Base-by-base conservation (phyloP, 2,888 invertebrate species). In the Mesorhabditis belari region DNA sequence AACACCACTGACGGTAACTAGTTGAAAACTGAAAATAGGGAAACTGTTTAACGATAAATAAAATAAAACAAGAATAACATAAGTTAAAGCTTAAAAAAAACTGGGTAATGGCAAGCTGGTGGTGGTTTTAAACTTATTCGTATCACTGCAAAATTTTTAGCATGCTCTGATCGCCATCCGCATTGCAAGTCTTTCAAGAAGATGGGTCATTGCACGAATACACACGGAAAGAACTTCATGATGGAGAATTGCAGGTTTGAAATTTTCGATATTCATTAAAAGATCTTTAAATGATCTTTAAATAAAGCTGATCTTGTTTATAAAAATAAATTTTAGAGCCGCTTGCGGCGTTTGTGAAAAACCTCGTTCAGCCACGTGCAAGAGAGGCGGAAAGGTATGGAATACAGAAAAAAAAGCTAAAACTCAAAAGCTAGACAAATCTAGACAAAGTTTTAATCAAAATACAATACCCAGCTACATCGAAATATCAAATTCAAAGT, bases 131-230 rank as follows among this genome's bases (percentile, higher is more conserved):
- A 21, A 19, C 27, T 4, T 51, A 17, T 6, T 29, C 3, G 19
- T 63, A 27, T 19, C 21, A 49, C 17, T 44, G 6, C 49, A 3
- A 44, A 25, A 17, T 35, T 60, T 75, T 60, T 65, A 73, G 74
- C 66, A 44, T 79, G 79, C 63, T n/a, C 66, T 29, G 72, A 79
- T 60, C 68, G 77, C 56, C 79, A 79, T 61, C 65, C 75, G 9
- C 69, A 73, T 27, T 79, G 79, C 64, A 53, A 24, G 4, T 58
- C 61, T 12, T 74, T 69, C 67, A 67, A 66, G 54, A 60, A 64
- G 23, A 61, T 61, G 25, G 66, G 70, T 19, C 71, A 71, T 70
- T 74, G 73, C 61, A 24, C 26, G 25, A 70, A 70, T n/a, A 66
- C 65, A 26, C n/a, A 35, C n/a, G 68, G 70, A 21, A 64, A 65